Evolutionary conservation across 2,888 invertebrate genomes (phyloP).

Genomic region (Cremastinae sp.): DNA sequence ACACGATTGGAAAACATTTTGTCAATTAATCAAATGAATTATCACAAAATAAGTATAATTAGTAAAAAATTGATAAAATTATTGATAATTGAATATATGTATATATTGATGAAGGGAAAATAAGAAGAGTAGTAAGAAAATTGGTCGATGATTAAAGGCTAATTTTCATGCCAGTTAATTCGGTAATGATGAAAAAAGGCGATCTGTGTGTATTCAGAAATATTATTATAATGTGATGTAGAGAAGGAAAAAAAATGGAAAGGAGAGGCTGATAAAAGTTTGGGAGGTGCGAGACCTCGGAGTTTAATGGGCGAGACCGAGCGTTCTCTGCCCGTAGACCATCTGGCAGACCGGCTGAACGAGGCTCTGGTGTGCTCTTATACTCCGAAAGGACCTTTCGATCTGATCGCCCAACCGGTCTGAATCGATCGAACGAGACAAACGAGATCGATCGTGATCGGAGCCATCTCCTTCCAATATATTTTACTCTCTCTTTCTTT

Average conservation of each 20-base stretch:
- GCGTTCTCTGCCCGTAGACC: constrained; percentile 72
- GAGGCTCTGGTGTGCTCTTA: constrained; percentile 64
- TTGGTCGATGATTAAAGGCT: no score
- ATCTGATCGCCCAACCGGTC: constrained; percentile 68
- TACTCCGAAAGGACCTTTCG: constrained; percentile 60
- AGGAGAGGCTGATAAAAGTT: constrained; percentile 33
- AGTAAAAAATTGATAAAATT: no score
- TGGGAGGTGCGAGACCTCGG: constrained; percentile 42
- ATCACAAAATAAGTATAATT: no score
- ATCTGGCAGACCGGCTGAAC: constrained; percentile 73
- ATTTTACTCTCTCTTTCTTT: constrained; percentile 3
- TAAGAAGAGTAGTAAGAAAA: no score
- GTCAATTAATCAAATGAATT: no score
- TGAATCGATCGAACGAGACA: constrained; percentile 59
- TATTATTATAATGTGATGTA: constrained; percentile 4
- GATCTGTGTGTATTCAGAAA: neutral
- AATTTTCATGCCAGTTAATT: no score
- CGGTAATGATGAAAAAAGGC: no score
- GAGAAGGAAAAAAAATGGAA: constrained; percentile 7
- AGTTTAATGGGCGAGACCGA: constrained; percentile 69
- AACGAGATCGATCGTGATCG: constrained; percentile 56
- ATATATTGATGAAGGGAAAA: no score
- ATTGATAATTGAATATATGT: no score
- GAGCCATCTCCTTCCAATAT: constrained; percentile 24
- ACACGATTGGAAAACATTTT: no score